Evolutionary conservation across 1,140 invertebrate species (phyloP), one percentile per base, ranked within the genome.

Genomic region (Augochlora pura): DNA sequence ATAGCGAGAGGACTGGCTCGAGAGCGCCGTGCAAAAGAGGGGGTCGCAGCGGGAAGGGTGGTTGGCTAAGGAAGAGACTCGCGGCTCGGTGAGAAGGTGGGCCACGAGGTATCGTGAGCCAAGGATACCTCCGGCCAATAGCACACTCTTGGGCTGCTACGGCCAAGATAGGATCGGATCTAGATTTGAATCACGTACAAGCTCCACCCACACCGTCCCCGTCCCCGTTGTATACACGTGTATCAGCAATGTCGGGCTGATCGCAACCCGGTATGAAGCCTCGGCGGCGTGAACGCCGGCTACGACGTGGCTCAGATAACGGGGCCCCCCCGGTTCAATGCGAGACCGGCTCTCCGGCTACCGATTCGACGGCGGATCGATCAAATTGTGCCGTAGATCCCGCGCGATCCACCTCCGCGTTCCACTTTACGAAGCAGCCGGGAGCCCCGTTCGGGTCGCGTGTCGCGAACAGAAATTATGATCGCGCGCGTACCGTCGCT

Each of bases 171-270:
- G 69, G 86, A 88, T 91, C 90, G 79, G 80, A 91, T 92, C 90
- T 91, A 91, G 91, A 92, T 92, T 93, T 93, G 88, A 91, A 91
- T 93, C 90, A 92, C 91, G 91, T 92, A 91, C 66, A 80, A 68
- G 73, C 32, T 49, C 65, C 64, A 52, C 49, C 49, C 49, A 52
- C 49, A 52, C 49, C 67, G 63, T 49, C n/a, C 49, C 27, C 21
- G 16, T n/a, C 54, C 8, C 21, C n/a, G 54, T n/a, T 60, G 54
- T 69, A 60, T 70, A 62, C 62, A 65, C 46, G 74, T 65, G 80
- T 81, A 64, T 64, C 69, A 65, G 80, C 69, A 21, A 21, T 21
- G 32, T 32, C 60, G 14, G 27, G 27, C 18, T 63, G 60, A 63
- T 63, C 60, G 60, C 14, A 12, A 46, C 42, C 42, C 25, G 14